These are phyloP conservation scores for Silurus meridionalis DNA, from an alignment of 2,113 vertebrate genomes.

Conservation along the genomic window DNA sequence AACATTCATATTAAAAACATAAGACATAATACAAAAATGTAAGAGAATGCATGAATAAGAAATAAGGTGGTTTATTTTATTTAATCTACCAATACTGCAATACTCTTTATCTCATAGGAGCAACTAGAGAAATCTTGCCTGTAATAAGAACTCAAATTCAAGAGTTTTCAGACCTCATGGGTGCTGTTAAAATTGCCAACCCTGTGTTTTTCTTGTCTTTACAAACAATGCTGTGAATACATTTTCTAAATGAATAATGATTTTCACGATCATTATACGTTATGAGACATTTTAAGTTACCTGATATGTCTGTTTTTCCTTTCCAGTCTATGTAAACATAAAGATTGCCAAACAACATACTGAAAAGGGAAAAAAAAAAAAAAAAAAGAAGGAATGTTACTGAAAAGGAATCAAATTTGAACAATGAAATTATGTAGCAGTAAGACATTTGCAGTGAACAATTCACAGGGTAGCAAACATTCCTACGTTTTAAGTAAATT, in stretches of 20 bases:
- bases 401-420: conserved; percentile 1
- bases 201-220: background rate
- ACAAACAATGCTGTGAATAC: background rate
- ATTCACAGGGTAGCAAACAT: background rate
- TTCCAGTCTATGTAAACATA: conserved; percentile 97
- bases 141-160: background rate
- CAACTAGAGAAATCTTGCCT: background rate
- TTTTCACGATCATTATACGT: conserved; percentile 1
- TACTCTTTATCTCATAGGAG: background rate
- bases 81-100: background rate
- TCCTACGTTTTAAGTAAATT: background rate
- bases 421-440: background rate
- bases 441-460: background rate
- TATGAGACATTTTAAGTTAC: conserved; percentile 64
- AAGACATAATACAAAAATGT: background rate
- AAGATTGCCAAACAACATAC: conserved; percentile 96
- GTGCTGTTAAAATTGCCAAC: background rate
- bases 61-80: background rate
- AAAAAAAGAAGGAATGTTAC: conserved; percentile 40
- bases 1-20: too few relatives aligned
- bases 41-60: background rate
- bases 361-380: conserved; percentile 57
- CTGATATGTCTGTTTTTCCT: conserved; percentile 87
- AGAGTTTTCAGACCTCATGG: background rate
- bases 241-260: background rate